These are phyloP conservation scores for Alsophila aescularia DNA, from an alignment of 2,888 invertebrate species.

Conservation along the genomic window DNA sequence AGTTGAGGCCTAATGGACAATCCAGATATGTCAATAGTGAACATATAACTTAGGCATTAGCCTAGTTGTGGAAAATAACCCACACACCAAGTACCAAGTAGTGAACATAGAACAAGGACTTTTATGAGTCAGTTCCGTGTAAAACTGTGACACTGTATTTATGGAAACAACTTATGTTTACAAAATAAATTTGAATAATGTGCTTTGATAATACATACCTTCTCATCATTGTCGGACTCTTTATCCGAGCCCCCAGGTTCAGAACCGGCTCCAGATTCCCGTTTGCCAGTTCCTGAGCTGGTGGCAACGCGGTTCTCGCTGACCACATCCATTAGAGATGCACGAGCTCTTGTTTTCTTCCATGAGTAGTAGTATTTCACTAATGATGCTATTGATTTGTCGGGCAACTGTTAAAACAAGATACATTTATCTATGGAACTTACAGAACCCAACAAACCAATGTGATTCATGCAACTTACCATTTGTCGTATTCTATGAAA, in stretches of 20 bases:
- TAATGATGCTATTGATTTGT: constrained; percentile 97
- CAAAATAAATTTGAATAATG: constrained; percentile 23
- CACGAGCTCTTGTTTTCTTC: constrained; percentile 97
- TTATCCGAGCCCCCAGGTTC: constrained; percentile 93
- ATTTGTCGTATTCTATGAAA: constrained; percentile 98
- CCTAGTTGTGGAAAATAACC: no score
- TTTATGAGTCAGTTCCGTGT: constrained; percentile 23
- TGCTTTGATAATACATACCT: constrained; percentile 85
- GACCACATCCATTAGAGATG: constrained; percentile 95
- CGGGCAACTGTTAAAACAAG: constrained; percentile 89
- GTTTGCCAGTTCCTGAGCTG: constrained; percentile 85
- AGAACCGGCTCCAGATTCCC: constrained; percentile 90
- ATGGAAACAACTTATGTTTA: constrained; percentile 45
- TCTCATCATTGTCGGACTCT: constrained; percentile 95
- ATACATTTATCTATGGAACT: constrained; percentile 1
- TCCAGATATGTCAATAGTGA: constrained; percentile 68
- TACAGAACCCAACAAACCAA: constrained; percentile 20
- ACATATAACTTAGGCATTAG: no score
- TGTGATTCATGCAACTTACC: constrained; percentile 84
- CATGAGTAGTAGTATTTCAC: constrained; percentile 99
- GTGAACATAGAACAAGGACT: constrained; percentile 30
- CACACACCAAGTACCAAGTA: no score
- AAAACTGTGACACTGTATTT: constrained; percentile 39
- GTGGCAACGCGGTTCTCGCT: constrained; percentile 91
- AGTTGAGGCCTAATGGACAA: constrained; percentile 66